Evolutionary conservation across 2,888 invertebrate species (phyloP), one percentile per base, ranked within the genome.

Genomic region (Idaea biselata): DNA sequence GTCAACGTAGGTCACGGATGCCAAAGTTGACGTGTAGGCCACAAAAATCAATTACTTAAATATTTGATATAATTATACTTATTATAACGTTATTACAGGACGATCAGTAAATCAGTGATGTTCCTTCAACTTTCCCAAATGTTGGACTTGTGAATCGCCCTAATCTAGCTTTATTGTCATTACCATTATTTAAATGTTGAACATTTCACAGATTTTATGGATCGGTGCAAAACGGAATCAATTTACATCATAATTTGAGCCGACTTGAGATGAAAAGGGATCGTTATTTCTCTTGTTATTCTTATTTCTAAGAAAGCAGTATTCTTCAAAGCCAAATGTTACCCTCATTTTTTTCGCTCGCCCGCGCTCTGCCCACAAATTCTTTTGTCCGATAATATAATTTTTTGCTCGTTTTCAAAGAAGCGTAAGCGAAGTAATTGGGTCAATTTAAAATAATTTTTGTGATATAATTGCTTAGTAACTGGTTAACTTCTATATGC

Each of bases 121-220:
- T 25, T 25, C 25, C 25, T 25, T 5, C 5, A 25, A 25, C 25
- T 25, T 25, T 25, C 25, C 25, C 5, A 25, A 25, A 25, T 25
- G n/a, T 25, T 25, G 25, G 25, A 25, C 25, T 25, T 25, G 25
- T 25, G 5, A 25, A 25, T 25, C 25, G 25, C 25, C 25, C 25
- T 25, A 25, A 25, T 25, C 25, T 25, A 78, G 76, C 60, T 67
- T 71, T 73, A 68, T 70, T 68, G 63, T 63, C 61, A 70, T 63
- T 65, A 59, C 68, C 66, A 78, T 76, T 73, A 75, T 76, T 77
- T 72, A 58, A n/a, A 18, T 59, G 63, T 60, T 60, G 54, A 58
- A 66, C 53, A 58, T 58, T 54, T 18, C 25, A 25, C 25, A 25
- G 25, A 25, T 25, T 25, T 25, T 25, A 25, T 25, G 25, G 25